Percentiles rank a stretch among this genome's conserved stretches.
Evolutionary conservation across 2,888 invertebrate genomes (phyloP).

Genomic region (Girardia tigrina): DNA sequence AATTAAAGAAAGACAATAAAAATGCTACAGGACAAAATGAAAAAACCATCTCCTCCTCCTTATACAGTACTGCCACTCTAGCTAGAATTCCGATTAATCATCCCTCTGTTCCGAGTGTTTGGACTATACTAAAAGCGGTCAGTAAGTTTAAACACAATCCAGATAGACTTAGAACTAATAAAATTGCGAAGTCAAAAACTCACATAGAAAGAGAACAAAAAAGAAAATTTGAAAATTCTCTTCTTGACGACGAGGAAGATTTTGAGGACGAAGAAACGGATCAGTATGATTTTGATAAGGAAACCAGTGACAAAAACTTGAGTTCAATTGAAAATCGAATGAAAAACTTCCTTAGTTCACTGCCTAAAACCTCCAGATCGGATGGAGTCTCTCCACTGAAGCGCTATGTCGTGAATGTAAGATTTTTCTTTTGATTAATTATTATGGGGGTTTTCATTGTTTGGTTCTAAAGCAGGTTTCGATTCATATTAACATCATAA

Average conservation of each 20-base stretch:
- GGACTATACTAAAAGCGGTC: background rate
- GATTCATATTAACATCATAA: too few species aligned
- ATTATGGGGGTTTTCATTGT: too few species aligned
- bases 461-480: too few species aligned
- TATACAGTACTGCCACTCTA: background rate
- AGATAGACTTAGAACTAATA: background rate
- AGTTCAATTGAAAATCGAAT: slow-evolving; percentile 10
- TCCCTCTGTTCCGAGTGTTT: background rate
- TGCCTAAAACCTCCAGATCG: background rate
- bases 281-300: background rate
- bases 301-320: slow-evolving; percentile 13
- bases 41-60: background rate
- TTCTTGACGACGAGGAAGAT: background rate
- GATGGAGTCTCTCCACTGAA: background rate
- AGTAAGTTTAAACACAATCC: background rate
- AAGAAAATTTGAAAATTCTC: background rate
- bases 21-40: background rate
- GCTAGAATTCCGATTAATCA: background rate
- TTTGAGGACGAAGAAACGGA: background rate
- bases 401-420: background rate
- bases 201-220: too few species aligned
- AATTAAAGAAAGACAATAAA: background rate
- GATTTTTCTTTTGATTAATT: too few species aligned
- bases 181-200: background rate
- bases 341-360: background rate